Evolutionary conservation across 2,888 invertebrate species (phyloP).

Genomic region (Xanthorhoe spadicearia): DNA sequence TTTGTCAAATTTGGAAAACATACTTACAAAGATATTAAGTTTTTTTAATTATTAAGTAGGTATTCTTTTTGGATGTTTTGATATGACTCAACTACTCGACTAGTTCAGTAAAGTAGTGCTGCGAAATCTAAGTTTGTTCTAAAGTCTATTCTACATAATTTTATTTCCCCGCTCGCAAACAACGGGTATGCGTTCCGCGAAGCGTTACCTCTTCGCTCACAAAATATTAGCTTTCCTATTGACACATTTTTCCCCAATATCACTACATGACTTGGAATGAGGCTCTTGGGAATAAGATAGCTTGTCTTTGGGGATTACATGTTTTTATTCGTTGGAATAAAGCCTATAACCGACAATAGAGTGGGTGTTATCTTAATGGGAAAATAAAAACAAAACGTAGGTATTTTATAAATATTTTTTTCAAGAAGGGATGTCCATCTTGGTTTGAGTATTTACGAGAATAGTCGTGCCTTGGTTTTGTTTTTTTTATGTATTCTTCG

Average conservation of each 20-base stretch:
- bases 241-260: conserved; percentile 28
- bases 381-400: not conserved
- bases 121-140: no score
- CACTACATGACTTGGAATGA: conserved; percentile 11
- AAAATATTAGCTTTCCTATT: conserved; percentile 35
- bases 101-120: no score
- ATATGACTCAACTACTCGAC: no score
- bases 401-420: no score
- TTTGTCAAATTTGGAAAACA: no score
- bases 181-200: conserved; percentile 22
- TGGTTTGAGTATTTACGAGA: no score
- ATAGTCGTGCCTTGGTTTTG: no score
- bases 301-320: not conserved
- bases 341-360: not conserved
- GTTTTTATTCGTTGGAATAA: not conserved
- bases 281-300: conserved; percentile 1
- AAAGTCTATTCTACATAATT: conserved; percentile 3
- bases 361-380: not conserved
- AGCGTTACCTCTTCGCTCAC: conserved; percentile 29
- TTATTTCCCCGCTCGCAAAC: conserved; percentile 11
- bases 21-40: no score
- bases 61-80: no score
- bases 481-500: no score
- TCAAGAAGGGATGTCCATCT: no score
- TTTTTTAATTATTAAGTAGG: no score